Conservation (phyloP, 2,888 invertebrate species). For the Dioctria rufipes region DNA sequence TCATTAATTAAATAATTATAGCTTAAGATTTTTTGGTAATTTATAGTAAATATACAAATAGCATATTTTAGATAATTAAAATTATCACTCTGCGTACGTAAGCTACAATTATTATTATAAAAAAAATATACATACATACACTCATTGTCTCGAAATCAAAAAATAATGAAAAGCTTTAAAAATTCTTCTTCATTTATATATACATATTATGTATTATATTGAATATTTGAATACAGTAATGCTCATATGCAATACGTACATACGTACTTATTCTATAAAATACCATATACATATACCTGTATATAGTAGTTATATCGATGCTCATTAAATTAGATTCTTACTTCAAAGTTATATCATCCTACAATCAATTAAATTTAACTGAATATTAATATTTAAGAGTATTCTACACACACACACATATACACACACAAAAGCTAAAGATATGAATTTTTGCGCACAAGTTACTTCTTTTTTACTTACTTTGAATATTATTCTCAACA, state of each 20-base stretch:
- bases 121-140: background rate
- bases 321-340: background rate
- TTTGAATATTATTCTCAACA: too few species aligned
- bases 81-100: slow-evolving; percentile 16
- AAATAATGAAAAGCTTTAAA: slow-evolving; percentile 15
- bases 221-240: background rate
- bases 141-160: background rate
- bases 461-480: too few species aligned
- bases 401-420: too few species aligned
- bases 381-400: too few species aligned
- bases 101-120: slow-evolving; percentile 3
- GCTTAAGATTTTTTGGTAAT: slow-evolving; percentile 23
- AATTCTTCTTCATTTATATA: slow-evolving; percentile 6
- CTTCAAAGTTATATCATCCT: background rate
- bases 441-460: too few species aligned
- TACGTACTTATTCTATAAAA: slow-evolving; percentile 34
- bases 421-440: too few species aligned
- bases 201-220: too few species aligned
- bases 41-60: slow-evolving; percentile 26
- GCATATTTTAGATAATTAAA: background rate
- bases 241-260: slow-evolving; percentile 21
- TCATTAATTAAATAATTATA: slow-evolving; percentile 8
- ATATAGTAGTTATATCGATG: background rate
- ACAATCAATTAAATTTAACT: too few species aligned
- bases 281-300: background rate